Evolutionary conservation across 1,140 invertebrate genomes (phyloP).

Genomic region (Drosophila tani): DNA sequence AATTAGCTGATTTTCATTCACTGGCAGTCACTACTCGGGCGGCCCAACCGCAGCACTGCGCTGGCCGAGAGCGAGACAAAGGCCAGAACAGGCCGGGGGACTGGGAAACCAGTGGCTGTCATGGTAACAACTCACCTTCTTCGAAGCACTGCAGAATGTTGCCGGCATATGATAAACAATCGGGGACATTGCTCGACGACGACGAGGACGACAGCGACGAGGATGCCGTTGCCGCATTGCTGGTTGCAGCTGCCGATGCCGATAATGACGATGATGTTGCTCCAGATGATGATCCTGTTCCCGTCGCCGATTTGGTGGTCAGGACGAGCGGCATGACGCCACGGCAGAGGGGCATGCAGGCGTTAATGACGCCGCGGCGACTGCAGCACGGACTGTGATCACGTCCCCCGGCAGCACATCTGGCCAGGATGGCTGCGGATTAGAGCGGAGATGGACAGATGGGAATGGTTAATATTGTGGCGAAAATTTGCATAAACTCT

Average conservation of each 20-base stretch:
- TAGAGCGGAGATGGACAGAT: constrained; percentile 25
- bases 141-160: constrained; percentile 94
- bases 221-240: constrained; percentile 33
- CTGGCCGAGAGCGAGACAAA: background rate
- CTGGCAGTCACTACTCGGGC: constrained; percentile 26
- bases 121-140: constrained; percentile 87
- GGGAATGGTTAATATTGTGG: constrained; percentile 48
- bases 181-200: constrained; percentile 59
- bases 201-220: constrained; percentile 24
- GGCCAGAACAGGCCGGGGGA: constrained; percentile 7
- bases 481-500: constrained; percentile 86
- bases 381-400: constrained; percentile 91
- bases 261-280: constrained; percentile 39
- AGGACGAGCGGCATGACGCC: constrained; percentile 87
- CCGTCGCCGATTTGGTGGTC: constrained; percentile 65
- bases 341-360: constrained; percentile 90
- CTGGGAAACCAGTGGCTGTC: constrained; percentile 12
- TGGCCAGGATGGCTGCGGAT: constrained; percentile 71
- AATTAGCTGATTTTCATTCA: constrained; percentile 24
- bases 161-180: constrained; percentile 92
- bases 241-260: constrained; percentile 16
- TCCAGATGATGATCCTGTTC: constrained; percentile 32
- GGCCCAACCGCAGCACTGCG: constrained; percentile 4
- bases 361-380: constrained; percentile 89
- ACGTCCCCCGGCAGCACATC: constrained; percentile 89